A percentile compares a stretch with the other conserved stretches of the same genome.
phyloP scores from a whole-genome alignment of 2,888 invertebrate species.

The Argyresthia goedartella region DNA sequence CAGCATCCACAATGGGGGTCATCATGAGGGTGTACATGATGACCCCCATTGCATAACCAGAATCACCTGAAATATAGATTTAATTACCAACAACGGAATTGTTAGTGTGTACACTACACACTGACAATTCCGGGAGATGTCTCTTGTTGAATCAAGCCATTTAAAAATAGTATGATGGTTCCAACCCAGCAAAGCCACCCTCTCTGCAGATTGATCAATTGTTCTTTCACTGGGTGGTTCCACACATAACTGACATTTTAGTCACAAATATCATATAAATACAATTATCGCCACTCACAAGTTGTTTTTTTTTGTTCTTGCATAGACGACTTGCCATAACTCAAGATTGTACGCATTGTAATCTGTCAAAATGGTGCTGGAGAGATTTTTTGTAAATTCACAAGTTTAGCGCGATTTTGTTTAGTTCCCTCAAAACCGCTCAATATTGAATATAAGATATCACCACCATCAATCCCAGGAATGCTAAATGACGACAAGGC shows the following conservation, averaged over 20 bases:
- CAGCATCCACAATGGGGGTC: slow-evolving; percentile 1
- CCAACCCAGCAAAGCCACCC: slow-evolving; percentile 12
- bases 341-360: too few species aligned
- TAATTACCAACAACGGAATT: neutral
- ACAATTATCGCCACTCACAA: neutral
- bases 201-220: neutral
- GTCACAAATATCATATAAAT: neutral
- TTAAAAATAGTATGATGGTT: slow-evolving; percentile 9
- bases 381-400: too few species aligned
- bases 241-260: neutral
- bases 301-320: too few species aligned
- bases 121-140: too few species aligned
- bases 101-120: neutral
- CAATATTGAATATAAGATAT: too few species aligned
- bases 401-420: too few species aligned
- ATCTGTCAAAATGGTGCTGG: too few species aligned
- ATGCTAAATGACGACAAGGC: too few species aligned
- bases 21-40: too few species aligned
- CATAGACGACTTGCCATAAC: too few species aligned
- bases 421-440: too few species aligned
- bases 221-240: neutral
- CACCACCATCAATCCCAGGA: too few species aligned
- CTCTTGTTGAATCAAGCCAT: slow-evolving; percentile 1
- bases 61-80: slow-evolving; percentile 1
- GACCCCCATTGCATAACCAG: neutral